Evolutionary conservation across 92 coral and sea anemone genomes (phyloP).

Genomic region (Umimayanthus chanpuru): DNA sequence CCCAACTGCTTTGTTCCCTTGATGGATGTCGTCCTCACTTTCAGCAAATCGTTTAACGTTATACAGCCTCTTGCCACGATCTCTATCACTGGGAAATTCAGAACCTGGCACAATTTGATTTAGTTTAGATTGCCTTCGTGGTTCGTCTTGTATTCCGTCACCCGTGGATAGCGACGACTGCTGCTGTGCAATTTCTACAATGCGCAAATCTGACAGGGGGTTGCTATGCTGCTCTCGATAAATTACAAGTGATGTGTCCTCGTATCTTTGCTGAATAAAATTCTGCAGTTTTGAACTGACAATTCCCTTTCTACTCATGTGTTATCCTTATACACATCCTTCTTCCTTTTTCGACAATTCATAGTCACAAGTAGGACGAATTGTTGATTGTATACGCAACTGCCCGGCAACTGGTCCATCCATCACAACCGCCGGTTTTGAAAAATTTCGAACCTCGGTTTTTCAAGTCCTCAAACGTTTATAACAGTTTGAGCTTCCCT

Average conservation of each 20-base stretch:
- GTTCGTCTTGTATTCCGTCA: neutral
- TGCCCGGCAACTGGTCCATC: too few species aligned
- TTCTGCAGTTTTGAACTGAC: constrained; percentile 56
- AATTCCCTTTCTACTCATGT: constrained; percentile 50
- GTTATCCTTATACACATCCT: neutral
- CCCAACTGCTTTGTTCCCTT: neutral
- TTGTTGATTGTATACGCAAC: too few species aligned
- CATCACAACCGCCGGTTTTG: too few species aligned
- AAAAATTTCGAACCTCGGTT: neutral
- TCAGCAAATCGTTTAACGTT: constrained; percentile 23
- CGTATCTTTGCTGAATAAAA: constrained; percentile 70
- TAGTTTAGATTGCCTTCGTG: neutral
- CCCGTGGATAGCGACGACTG: neutral
- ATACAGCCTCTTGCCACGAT: constrained; percentile 6
- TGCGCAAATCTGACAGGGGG: neutral
- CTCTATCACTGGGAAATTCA: neutral
- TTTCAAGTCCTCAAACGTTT: constrained; percentile 1
- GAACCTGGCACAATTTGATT: constrained; percentile 6
- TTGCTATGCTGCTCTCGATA: constrained; percentile 58
- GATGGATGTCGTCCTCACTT: constrained; percentile 9
- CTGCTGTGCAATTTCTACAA: neutral
- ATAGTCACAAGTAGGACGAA: neutral
- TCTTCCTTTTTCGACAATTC: neutral
- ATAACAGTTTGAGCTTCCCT: neutral
- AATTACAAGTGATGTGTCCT: constrained; percentile 70